phyloP scores from a whole-genome alignment of 1,140 invertebrate genomes.

The Monochamus saltuarius region DNA sequence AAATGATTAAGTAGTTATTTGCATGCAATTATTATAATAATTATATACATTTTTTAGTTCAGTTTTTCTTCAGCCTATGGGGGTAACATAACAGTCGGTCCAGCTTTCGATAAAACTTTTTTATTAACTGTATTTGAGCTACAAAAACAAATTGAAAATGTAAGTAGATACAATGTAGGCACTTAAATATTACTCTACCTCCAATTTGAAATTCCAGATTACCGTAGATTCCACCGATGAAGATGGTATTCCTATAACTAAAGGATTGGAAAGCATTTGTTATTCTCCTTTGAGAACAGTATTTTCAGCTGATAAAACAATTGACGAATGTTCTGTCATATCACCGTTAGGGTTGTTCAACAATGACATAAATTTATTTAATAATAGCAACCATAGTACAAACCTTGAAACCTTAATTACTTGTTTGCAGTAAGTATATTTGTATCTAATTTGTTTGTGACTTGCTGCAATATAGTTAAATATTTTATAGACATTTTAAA shows the following conservation, averaged over 20 bases:
- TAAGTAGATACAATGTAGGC: constrained; percentile 18
- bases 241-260: constrained; percentile 45
- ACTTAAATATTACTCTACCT: no score
- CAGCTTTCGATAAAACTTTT: constrained; percentile 70
- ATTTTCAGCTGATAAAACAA: constrained; percentile 57
- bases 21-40: no score
- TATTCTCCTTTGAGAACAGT: constrained; percentile 75
- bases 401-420: constrained; percentile 50
- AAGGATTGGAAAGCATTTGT: constrained; percentile 74
- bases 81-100: constrained; percentile 56
- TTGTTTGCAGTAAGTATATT: constrained; percentile 40
- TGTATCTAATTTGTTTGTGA: not conserved
- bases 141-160: constrained; percentile 60
- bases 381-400: constrained; percentile 50
- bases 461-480: not conserved
- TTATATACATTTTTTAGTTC: constrained; percentile 25
- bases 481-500: not conserved
- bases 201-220: constrained; percentile 25
- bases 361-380: constrained; percentile 58
- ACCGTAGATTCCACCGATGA: constrained; percentile 16
- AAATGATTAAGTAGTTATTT: no score
- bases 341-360: constrained; percentile 81
- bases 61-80: constrained; percentile 30
- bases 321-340: constrained; percentile 75
- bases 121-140: constrained; percentile 65